phyloP scores from a whole-genome alignment of 2,797 vertebrate species.

The Bovichtus variegatus region DNA sequence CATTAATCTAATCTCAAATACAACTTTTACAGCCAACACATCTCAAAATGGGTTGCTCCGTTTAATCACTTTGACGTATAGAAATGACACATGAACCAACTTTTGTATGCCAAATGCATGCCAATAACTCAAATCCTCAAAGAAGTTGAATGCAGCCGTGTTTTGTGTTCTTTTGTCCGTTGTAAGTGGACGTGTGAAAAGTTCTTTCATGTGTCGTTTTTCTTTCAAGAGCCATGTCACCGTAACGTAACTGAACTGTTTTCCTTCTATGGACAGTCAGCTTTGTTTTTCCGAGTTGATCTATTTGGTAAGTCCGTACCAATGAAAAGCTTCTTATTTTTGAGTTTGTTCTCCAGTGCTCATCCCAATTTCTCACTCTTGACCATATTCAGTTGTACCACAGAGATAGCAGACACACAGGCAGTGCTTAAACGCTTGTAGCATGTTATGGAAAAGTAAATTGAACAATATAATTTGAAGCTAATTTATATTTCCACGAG shows the following conservation, averaged over 20 bases:
- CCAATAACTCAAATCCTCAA: conserved; percentile 11
- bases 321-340: conserved; percentile 81
- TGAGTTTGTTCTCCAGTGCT: conserved; percentile 64
- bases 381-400: conserved; percentile 86
- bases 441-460: conserved; percentile 86
- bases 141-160: conserved; percentile 22
- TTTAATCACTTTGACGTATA: conserved; percentile 33
- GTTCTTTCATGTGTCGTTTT: conserved; percentile 44
- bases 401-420: conserved; percentile 83
- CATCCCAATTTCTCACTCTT: conserved; percentile 80
- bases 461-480: conserved; percentile 90
- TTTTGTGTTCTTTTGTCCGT: conserved; percentile 6
- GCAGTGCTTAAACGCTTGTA: conserved; percentile 88
- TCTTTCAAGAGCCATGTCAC: conserved; percentile 38
- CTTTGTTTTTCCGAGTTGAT: conserved; percentile 32
- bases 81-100: conserved; percentile 36
- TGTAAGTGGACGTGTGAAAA: conserved; percentile 30
- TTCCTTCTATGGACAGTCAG: conserved; percentile 23
- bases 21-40: conserved; percentile 12
- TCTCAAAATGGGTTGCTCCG: conserved; percentile 21
- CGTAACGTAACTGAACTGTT: conserved; percentile 11
- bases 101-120: conserved; percentile 55
- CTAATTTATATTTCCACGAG: conserved; percentile 93
- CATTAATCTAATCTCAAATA: conserved; percentile 35
- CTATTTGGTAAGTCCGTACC: conserved; percentile 56